phyloP scores from a whole-genome alignment of 2,888 invertebrate genomes.

The Cosmia pyralina region DNA sequence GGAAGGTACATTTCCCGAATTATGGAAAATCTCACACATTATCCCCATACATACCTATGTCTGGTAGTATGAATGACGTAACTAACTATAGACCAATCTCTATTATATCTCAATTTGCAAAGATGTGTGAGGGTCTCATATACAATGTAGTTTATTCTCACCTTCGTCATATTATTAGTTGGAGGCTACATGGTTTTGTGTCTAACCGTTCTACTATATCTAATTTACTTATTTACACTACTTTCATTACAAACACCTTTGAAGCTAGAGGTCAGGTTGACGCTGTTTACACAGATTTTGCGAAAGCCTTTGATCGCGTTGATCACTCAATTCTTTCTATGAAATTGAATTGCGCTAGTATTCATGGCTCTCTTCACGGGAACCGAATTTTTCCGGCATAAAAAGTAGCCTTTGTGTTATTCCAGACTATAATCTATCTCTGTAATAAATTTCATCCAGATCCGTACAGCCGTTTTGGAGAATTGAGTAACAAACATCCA shows the following conservation, averaged over 20 bases:
- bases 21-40: constrained; percentile 13
- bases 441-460: too few relatives aligned
- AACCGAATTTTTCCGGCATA: too few relatives aligned
- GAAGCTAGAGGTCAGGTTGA: neutral
- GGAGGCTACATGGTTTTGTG: too few relatives aligned
- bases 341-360: neutral
- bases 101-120: too few relatives aligned
- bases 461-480: too few relatives aligned
- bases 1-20: constrained; percentile 13
- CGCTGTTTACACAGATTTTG: neutral
- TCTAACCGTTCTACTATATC: neutral
- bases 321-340: neutral
- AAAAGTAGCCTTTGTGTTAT: too few relatives aligned
- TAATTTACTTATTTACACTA: neutral
- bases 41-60: neutral
- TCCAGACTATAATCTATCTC: too few relatives aligned
- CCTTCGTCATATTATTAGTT: too few relatives aligned
- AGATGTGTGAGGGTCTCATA: too few relatives aligned
- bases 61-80: constrained; percentile 12
- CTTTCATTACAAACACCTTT: neutral
- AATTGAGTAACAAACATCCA: too few relatives aligned
- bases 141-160: too few relatives aligned
- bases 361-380: neutral
- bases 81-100: too few relatives aligned
- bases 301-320: neutral